Evolutionary conservation across 2,888 invertebrate species (phyloP).

Genomic region (Philaethria dido): DNA sequence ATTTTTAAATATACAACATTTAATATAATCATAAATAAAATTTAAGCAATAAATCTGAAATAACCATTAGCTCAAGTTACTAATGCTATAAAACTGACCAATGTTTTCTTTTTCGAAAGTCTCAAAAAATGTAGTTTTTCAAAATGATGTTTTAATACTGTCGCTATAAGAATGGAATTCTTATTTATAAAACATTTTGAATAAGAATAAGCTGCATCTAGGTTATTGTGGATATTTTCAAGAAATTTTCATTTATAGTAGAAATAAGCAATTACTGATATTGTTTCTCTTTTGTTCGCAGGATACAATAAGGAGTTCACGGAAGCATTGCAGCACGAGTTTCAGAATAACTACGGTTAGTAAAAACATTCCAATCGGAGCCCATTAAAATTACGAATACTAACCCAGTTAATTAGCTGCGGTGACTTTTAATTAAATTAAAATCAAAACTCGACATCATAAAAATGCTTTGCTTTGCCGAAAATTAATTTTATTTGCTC

Average conservation of each 20-base stretch:
- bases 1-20: too few species aligned
- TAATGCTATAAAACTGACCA: too few species aligned
- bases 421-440: conserved; percentile 33
- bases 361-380: conserved; percentile 44
- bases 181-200: conserved; percentile 23
- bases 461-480: conserved; percentile 11
- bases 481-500: background rate
- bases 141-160: conserved; percentile 8
- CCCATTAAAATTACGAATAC: conserved; percentile 48
- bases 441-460: conserved; percentile 33
- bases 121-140: background rate
- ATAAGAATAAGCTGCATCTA: conserved; percentile 15
- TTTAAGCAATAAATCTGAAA: too few species aligned
- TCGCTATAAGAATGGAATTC: conserved; percentile 15
- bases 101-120: background rate
- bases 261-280: conserved; percentile 42
- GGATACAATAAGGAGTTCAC: conserved; percentile 52
- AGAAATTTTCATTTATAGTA: conserved; percentile 41
- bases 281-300: conserved; percentile 52
- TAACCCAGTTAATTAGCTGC: conserved; percentile 42
- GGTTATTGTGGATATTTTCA: conserved; percentile 38
- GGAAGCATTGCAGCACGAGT: conserved; percentile 46
- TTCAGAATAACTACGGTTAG: conserved; percentile 64
- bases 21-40: too few species aligned
- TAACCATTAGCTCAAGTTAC: too few species aligned